Percentiles rank a stretch among this genome's conserved stretches.
phyloP scores from a whole-genome alignment of 2,797 vertebrate genomes.

The Gymnoscopelus braueri region DNA sequence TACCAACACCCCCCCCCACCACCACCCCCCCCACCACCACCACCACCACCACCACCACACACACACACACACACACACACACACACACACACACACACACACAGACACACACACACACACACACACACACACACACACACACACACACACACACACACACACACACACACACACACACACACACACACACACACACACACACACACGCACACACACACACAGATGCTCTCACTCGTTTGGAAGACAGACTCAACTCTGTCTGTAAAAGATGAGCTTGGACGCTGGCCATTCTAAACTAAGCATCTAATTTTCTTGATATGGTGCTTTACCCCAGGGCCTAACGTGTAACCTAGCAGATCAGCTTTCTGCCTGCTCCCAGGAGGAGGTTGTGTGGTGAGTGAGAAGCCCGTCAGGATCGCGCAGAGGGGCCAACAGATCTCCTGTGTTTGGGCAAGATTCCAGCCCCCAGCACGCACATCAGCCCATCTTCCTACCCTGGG shows the following conservation, averaged over 20 bases:
- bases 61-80: background rate
- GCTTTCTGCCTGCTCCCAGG: conserved; percentile 56
- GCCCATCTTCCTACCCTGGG: conserved; percentile 82
- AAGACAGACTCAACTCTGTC: conserved; percentile 33
- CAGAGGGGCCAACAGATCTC: conserved; percentile 65
- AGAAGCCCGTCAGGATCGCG: conserved; percentile 53
- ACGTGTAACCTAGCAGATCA: conserved; percentile 58
- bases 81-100: too few species aligned
- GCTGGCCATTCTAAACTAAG: conserved; percentile 45
- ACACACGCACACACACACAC: conserved; percentile 1
- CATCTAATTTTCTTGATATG: conserved; percentile 50
- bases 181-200: conserved; percentile 7
- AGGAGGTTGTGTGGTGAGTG: conserved; percentile 45
- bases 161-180: conserved; percentile 4
- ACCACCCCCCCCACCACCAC: background rate
- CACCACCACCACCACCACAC: background rate
- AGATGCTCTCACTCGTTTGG: conserved; percentile 24
- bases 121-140: conserved; percentile 1
- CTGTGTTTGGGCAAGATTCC: conserved; percentile 74
- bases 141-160: conserved; percentile 4
- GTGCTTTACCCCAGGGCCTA: conserved; percentile 37
- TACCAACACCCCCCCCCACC: background rate
- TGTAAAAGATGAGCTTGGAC: conserved; percentile 38
- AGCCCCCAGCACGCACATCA: conserved; percentile 82
- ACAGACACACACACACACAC: background rate